Evolutionary conservation across 2,888 invertebrate genomes (phyloP), one percentile per base, ranked within the genome.

Genomic region (Agrochola lychnidis): DNA sequence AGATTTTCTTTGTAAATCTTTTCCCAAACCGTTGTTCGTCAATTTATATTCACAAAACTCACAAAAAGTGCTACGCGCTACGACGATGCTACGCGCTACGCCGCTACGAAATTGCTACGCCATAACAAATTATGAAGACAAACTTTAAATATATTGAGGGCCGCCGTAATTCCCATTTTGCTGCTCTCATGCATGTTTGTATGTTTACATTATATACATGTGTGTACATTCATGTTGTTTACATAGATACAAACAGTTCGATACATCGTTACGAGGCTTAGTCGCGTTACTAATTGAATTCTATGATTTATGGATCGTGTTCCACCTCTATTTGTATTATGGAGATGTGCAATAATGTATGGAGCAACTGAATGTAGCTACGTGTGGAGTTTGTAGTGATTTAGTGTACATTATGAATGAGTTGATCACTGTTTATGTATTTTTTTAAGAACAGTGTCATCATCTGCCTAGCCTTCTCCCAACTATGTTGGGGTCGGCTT

Each of bases 211-310:
- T 16, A 42, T 42, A n/a, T n/a, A n/a, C 30, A 42, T 25, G 14
- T 36, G n/a, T 51, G 4, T n/a, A 64, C 25, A 59, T n/a, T 40
- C 1, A 48, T 30, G 73, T 74, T 76, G 84, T 87, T 77, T 81
- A 88, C 85, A 78, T 64, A 76, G 30, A 69, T 40, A 78, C 79
- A 82, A 74, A 83, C 73, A 42, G 76, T 73, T 83, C 86, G 76
- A 85, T 87, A 81, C 76, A 84, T 86, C 83, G 89, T 87, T 82
- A 85, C 84, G 78, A 78, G 75, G 90, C 88, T 91, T 88, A 90
- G 87, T 80, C 73, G 85, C 78, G 81, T 87, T 89, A 89, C 91
- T 93, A 93, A 93, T 93, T 92, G 92, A 93, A 93, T 93, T 91
- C 89, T 91, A 91, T 92, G 92, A 93, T 93, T 92, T 92, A 92